Evolutionary conservation across 2,888 invertebrate species (phyloP).

Genomic region (Ophion obscuratus): DNA sequence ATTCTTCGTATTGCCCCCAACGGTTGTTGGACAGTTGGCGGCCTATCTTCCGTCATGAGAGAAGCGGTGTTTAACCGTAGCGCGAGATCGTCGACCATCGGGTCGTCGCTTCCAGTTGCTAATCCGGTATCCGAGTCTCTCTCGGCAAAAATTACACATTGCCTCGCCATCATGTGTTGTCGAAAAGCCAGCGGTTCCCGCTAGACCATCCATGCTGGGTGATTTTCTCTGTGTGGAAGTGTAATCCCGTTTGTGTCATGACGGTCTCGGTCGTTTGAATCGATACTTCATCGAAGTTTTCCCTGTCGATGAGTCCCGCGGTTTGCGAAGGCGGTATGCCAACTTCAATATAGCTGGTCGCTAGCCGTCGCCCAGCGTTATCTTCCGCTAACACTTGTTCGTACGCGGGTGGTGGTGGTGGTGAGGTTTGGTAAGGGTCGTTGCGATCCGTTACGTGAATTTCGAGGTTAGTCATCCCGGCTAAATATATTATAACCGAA

Average conservation of each 20-base stretch:
- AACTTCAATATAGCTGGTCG: slow-evolving; percentile 24
- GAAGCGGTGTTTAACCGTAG: background rate
- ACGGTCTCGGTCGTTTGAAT: too few species aligned
- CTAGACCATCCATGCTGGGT: slow-evolving; percentile 44
- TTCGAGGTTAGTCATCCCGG: slow-evolving; percentile 23
- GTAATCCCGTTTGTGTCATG: too few species aligned
- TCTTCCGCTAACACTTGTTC: slow-evolving; percentile 29
- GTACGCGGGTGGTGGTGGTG: slow-evolving; percentile 18
- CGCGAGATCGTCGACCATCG: background rate
- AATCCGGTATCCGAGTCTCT: background rate
- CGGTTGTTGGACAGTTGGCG: background rate
- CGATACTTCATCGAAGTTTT: background rate
- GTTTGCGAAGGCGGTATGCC: slow-evolving; percentile 32
- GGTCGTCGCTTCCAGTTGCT: background rate
- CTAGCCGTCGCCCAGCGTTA: slow-evolving; percentile 7
- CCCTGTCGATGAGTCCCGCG: slow-evolving; percentile 24
- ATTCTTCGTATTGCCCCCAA: background rate
- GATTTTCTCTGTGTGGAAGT: slow-evolving; percentile 14
- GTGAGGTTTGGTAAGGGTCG: slow-evolving; percentile 17
- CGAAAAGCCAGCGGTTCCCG: slow-evolving; percentile 20
- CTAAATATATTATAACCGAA: slow-evolving; percentile 41
- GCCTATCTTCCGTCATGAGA: background rate
- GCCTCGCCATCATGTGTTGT: too few species aligned
- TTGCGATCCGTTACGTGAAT: slow-evolving; percentile 17
- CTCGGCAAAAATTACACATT: too few species aligned